Evolutionary conservation across 2,888 invertebrate genomes (phyloP).

Genomic region (Brachyptera risi): DNA sequence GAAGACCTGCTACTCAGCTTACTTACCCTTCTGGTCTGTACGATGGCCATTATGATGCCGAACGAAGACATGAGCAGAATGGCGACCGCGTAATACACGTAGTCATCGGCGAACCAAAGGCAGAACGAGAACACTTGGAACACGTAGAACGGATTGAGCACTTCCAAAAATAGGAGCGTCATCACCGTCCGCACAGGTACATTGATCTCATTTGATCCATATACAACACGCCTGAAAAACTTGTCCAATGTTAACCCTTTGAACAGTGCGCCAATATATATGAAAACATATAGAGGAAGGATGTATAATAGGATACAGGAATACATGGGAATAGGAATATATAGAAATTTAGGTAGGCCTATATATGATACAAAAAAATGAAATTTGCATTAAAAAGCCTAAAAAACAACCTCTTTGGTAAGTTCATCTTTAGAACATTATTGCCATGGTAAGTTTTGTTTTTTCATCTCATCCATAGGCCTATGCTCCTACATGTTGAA

Average conservation of each 20-base stretch:
- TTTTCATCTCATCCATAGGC: too few species aligned
- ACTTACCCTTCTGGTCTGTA: slow-evolving; percentile 76
- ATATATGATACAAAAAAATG: too few species aligned
- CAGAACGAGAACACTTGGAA: slow-evolving; percentile 90
- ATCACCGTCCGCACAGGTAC: slow-evolving; percentile 71
- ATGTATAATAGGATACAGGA: slow-evolving; percentile 5
- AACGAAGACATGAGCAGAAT: slow-evolving; percentile 80
- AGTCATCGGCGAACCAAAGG: slow-evolving; percentile 86
- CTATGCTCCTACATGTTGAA: too few species aligned
- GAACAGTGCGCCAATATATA: too few species aligned
- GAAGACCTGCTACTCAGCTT: too few species aligned
- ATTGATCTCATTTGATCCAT: slow-evolving; percentile 78
- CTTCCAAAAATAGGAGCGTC: slow-evolving; percentile 71
- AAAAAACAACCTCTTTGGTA: too few species aligned
- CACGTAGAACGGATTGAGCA: slow-evolving; percentile 91
- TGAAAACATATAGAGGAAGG: slow-evolving; percentile 24
- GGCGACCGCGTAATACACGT: slow-evolving; percentile 84
- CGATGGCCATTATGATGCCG: slow-evolving; percentile 76
- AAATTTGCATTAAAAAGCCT: too few species aligned
- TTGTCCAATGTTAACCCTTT: too few species aligned
- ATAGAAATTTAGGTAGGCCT: too few species aligned
- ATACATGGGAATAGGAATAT: too few species aligned
- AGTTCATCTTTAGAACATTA: too few species aligned
- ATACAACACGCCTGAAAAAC: slow-evolving; percentile 66
- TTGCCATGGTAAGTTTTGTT: too few species aligned